Percentiles rank a stretch among this genome's conserved stretches.
phyloP scores from a whole-genome alignment of 2,888 invertebrate species.

The Spisula subtruncata region DNA sequence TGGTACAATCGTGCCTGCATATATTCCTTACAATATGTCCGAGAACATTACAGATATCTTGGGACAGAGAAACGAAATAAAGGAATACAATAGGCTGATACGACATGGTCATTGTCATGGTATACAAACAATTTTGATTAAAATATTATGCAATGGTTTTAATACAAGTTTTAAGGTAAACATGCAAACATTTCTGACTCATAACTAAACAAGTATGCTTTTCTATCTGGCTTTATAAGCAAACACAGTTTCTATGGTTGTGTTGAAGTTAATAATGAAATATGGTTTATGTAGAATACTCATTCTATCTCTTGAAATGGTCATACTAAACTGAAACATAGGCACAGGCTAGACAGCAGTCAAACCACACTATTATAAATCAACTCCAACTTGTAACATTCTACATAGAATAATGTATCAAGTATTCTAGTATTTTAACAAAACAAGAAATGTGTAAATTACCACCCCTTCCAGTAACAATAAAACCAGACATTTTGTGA shows the following conservation, averaged over 20 bases:
- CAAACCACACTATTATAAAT: not conserved
- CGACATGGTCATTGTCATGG: not conserved
- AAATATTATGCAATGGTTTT: not conserved
- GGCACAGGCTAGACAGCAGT: conserved; percentile 1
- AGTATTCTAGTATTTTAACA: too few relatives aligned
- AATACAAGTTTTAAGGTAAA: not conserved
- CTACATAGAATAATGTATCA: not conserved
- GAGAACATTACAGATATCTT: too few relatives aligned
- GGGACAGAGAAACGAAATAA: not conserved
- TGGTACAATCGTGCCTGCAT: not conserved
- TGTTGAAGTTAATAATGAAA: not conserved
- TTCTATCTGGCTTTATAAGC: too few relatives aligned
- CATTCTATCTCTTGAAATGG: not conserved
- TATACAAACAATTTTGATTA: not conserved
- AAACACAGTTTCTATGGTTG: not conserved
- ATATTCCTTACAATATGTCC: not conserved
- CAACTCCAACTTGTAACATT: not conserved
- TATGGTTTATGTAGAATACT: not conserved
- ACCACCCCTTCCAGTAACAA: not conserved
- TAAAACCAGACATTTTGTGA: too few relatives aligned
- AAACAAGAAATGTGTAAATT: too few relatives aligned
- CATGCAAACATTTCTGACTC: too few relatives aligned
- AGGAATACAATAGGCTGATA: not conserved
- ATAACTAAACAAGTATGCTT: too few relatives aligned
- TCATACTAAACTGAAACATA: not conserved